Base-by-base conservation (phyloP, 2,888 invertebrate genomes). In the Lypha dubia region DNA sequence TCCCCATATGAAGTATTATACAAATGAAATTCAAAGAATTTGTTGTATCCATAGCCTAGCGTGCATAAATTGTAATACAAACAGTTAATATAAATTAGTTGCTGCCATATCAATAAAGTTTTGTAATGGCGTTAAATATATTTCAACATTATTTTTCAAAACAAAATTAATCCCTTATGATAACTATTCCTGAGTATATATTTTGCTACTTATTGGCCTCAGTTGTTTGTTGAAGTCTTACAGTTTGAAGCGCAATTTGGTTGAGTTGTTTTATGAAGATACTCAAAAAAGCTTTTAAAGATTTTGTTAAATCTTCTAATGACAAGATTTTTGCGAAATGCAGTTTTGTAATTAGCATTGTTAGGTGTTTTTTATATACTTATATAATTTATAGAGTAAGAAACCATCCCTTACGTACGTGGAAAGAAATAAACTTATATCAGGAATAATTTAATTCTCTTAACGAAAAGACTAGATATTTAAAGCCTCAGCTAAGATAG, bases 21-120 rank as follows among this genome's bases (percentile, higher is more conserved):
- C 13, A 70, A 53, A 70, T 73, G n/a, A 56, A 62, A 68, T 56
- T 32, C 38, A 58, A 62, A 35, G 56, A 73, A 71, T 67, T 70
- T 79, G n/a, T n/a, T n/a, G n/a, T n/a, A 75, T 76, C 32, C 20
- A 35, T 20, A 49, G 3, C 9, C 11, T 11, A 11, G 38, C 2
- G 68, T 56, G 53, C 24, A 79, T 84, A 81, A 84, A 81, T 84
- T 81, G 58, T 77, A 53, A 80, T 77, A 84, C 67, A 80, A 80
- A n/a, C 67, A 76, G 84, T 84, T 84, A 71, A 80, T 84, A 84
- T 84, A 84, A 84, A 84, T 84, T 84, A 84, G 77, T 84, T 84
- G 81, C 76, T 81, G 70, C 77, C 77, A 81, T 79, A 63, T 84
- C 84, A 79, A 79, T 84, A 79, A 58, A 80, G 77, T 49, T 65